These are phyloP conservation scores for Drosophila tristis DNA, from an alignment of 1,140 invertebrate species.

Conservation along the genomic window DNA sequence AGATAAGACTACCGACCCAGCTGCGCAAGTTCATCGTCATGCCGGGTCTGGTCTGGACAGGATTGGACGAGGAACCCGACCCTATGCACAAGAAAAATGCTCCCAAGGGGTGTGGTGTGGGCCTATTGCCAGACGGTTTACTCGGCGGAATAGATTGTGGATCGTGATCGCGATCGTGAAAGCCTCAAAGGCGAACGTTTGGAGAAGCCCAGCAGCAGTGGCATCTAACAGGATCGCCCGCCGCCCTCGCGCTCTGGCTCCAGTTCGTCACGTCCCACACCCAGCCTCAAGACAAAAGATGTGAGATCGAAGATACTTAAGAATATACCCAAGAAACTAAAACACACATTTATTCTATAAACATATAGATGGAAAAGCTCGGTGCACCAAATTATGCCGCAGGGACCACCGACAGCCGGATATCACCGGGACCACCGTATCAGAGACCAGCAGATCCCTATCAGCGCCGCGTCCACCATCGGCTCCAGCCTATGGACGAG, in stretches of 20 bases:
- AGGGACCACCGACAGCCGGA: too few species aligned
- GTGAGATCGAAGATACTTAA: conserved; percentile 85
- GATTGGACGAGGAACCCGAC: too few species aligned
- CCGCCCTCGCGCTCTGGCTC: conserved; percentile 93
- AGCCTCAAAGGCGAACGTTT: conserved; percentile 70
- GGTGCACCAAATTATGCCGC: conserved; percentile 85
- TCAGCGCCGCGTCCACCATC: conserved; percentile 85
- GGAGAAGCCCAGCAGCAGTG: conserved; percentile 86
- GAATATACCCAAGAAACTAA: not conserved
- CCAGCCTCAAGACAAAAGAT: conserved; percentile 96
- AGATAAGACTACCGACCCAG: too few species aligned
- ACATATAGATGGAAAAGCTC: conserved; percentile 88
- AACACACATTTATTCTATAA: not conserved
- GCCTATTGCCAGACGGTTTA: too few species aligned
- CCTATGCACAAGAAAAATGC: too few species aligned
- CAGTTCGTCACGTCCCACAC: conserved; percentile 95
- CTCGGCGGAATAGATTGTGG: too few species aligned
- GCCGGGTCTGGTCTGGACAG: too few species aligned
- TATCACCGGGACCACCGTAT: too few species aligned
- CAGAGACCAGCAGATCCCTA: conserved; percentile 83
- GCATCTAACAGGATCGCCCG: conserved; percentile 87
- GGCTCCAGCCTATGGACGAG: conserved; percentile 87
- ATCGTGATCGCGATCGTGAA: too few species aligned
- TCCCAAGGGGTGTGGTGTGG: too few species aligned
- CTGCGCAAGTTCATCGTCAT: too few species aligned